Evolutionary conservation across 1,140 invertebrate species (phyloP), one percentile per base, ranked within the genome.

Genomic region (Wasmannia auropunctata): DNA sequence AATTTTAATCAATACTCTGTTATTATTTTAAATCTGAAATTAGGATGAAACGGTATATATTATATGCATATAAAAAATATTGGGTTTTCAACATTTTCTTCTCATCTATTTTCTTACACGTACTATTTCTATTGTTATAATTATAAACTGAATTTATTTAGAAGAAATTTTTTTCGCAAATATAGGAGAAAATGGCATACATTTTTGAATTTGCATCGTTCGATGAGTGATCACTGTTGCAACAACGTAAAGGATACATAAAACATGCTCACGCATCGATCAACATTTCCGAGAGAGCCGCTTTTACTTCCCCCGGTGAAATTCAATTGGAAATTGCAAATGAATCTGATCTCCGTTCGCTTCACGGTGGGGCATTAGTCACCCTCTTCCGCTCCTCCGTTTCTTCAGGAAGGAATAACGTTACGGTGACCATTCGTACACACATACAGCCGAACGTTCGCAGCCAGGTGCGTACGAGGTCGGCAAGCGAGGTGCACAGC

Each of bases 381-480:
- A 85, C 72, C 46, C 60, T 85, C 58, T 85, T 77, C 46, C 58
- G 67, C 5, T 54, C 22, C 49, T 46, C 65, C 51, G 19, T 58
- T 72, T 34, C 67, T 83, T 83, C 69, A 25, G 67, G 60, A 83
- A 83, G 79, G 51, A 72, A 43, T 11, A 16, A 40, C 74, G 74
- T 62, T 60, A 80, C 51, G 25, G 22, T 72, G 79, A 81, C 65
- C 51, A 40, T 56, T n/a, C 49, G 63, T 43, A 46, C 43, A 11
- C 10, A 40, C 43, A 14, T 22, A 67, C 31, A 22, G 54, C 51
- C 75, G 43, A 34, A 40, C 49, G 34, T 56, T 81, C 37, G 34
- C 91, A 81, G 83, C 86, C 91, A 92, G 92, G 93, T 94, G 79
- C 49, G 92, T 91, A 92, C 92, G 92, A 93, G 91, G 91, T 90